Conservation (phyloP, 2,797 vertebrate genomes). For the Mionectes olivaceus region DNA sequence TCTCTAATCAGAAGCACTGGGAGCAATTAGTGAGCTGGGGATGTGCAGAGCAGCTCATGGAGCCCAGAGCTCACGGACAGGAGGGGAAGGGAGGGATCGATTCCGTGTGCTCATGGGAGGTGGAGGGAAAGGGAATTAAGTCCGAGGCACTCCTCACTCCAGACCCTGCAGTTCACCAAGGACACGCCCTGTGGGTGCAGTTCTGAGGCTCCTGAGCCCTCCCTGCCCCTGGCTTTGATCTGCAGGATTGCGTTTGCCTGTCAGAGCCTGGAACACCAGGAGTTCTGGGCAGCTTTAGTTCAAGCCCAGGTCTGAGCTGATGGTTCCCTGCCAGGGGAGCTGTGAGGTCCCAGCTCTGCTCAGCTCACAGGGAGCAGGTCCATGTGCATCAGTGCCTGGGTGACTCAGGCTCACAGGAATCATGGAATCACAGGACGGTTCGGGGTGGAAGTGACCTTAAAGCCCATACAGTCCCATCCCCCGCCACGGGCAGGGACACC, state of each 20-base stretch:
- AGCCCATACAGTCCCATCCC: background rate
- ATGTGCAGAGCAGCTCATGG: background rate
- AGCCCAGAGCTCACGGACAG: background rate
- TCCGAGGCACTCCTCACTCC: background rate
- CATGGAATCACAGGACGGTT: background rate
- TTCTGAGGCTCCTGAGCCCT: background rate
- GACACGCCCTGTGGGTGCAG: background rate
- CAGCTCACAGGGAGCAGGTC: background rate
- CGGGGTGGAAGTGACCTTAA: background rate
- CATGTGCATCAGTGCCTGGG: background rate
- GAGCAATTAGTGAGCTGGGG: conserved; percentile 48
- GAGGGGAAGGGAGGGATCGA: background rate
- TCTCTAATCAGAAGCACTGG: conserved; percentile 34
- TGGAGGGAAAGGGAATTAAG: background rate
- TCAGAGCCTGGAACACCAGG: background rate
- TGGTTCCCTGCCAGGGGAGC: background rate
- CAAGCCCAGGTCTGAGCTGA: background rate
- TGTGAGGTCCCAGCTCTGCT: background rate
- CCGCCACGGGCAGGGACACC: background rate
- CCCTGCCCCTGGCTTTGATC: background rate
- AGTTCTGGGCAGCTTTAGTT: background rate
- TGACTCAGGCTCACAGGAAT: background rate
- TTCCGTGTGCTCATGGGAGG: background rate
- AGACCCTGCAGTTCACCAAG: background rate
- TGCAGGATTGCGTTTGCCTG: background rate